Evolutionary conservation across 2,797 vertebrate species (phyloP), one percentile per base, ranked within the genome.

Genomic region (Labeo calbasu): DNA sequence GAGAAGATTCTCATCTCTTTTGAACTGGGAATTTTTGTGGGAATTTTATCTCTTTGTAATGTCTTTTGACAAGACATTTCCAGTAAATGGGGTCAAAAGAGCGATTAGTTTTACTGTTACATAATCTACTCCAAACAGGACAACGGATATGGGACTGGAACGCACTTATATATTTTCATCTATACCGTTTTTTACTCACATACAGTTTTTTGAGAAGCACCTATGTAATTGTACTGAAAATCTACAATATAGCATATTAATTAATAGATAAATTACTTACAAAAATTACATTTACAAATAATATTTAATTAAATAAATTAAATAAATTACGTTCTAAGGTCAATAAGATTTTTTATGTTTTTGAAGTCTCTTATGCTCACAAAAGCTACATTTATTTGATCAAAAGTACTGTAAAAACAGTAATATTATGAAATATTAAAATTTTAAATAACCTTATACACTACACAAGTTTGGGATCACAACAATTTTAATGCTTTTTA

Each of bases 1-100:
- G 89, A 75, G 85, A 89, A 88, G 48, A 61, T 72, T 87, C 78
- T 85, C 78, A 73, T 85, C 70, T 40, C 21, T 32, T 50, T 48
- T 77, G 40, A 40, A 25, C 25, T 55, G 53, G 81, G 84, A 46
- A 77, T 53, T 79, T 46, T 55, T 50, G 48, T 13, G 61, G 61
- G 51, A 77, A 36, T 86, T 83, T n/a, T 21, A 55, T 87, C 88
- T 84, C 43, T 28, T 70, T 71, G 75, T 88, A 86, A 90, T 89
- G 88, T 87, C 84, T 88, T 81, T 80, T 89, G 88, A 89, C 89
- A 87, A 83, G 72, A 50, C 50, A 61, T 63, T 76, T 10, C 23
- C 19, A 53, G 40, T 50, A 57, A 81, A 77, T 70, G 48, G 15
- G 19, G 55, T 68, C 72, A 76, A 68, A 53, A 53, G 65, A 75